These are phyloP conservation scores for Oostethus manadensis DNA, from an alignment of 2,113 vertebrate genomes.

Conservation along the genomic window DNA sequence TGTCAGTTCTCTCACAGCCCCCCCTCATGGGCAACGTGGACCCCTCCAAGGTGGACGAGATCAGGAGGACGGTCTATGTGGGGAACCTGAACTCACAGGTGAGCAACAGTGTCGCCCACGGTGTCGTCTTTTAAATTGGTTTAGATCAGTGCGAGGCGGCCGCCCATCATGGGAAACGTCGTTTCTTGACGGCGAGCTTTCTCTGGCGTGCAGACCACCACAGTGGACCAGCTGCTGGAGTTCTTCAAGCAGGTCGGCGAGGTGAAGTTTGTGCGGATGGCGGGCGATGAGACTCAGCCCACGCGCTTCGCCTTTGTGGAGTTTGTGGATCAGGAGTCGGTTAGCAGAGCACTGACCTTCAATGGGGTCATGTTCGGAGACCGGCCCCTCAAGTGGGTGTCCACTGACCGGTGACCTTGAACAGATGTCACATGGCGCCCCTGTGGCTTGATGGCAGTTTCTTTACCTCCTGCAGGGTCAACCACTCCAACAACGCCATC, in stretches of 20 bases:
- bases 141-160: not conserved
- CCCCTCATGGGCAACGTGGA: constrained; percentile 94
- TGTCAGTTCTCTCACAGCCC: constrained; percentile 74
- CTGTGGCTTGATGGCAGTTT: not conserved
- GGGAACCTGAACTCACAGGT: constrained; percentile 98
- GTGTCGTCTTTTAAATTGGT: too few species aligned
- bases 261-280: constrained; percentile 96
- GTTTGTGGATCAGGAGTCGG: constrained; percentile 91
- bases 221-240: constrained; percentile 90
- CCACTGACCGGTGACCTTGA: too few species aligned
- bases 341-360: constrained; percentile 88
- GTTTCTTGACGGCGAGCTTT: not conserved
- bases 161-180: not conserved
- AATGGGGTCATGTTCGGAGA: constrained; percentile 98
- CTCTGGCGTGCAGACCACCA: constrained; percentile 76
- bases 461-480: constrained; percentile 76
- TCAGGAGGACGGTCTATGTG: constrained; percentile 92
- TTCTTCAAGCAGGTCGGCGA: constrained; percentile 96
- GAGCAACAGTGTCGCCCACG: constrained; percentile 8
- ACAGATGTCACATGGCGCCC: too few species aligned
- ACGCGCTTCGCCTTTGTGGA: constrained; percentile 95
- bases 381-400: constrained; percentile 84
- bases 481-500: constrained; percentile 99
- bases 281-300: constrained; percentile 93
- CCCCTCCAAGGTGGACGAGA: constrained; percentile 93